Evolutionary conservation across 1,140 invertebrate species (phyloP).

Genomic region (Oncopodura yosiiana): DNA sequence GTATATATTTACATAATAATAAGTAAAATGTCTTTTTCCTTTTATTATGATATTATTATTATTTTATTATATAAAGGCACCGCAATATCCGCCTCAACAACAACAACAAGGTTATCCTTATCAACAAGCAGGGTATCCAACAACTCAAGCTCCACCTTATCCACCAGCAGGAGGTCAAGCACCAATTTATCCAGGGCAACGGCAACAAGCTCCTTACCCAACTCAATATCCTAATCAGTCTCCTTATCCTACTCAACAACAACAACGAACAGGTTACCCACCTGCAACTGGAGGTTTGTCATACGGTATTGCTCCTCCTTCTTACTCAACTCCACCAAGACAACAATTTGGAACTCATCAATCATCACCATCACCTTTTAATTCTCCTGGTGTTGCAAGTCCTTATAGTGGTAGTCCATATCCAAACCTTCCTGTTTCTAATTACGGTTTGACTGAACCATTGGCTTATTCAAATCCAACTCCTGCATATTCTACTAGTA

Average conservation of each 20-base stretch:
- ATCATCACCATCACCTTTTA: background rate
- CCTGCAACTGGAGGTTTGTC: background rate
- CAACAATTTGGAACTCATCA: background rate
- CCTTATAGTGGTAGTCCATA: background rate
- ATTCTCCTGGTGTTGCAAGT: background rate
- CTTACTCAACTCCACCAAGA: slow-evolving; percentile 24
- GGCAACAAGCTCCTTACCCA: slow-evolving; percentile 16
- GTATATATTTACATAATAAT: too few relatives aligned
- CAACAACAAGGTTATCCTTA: too few relatives aligned
- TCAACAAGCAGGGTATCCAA: too few relatives aligned
- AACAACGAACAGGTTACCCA: background rate
- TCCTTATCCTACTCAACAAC: slow-evolving; percentile 12
- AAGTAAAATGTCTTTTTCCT: too few relatives aligned
- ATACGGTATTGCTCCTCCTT: background rate
- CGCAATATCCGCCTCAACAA: too few relatives aligned
- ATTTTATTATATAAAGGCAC: too few relatives aligned
- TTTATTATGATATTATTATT: too few relatives aligned
- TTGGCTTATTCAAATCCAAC: background rate
- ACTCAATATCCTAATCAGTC: slow-evolving; percentile 17
- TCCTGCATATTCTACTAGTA: slow-evolving; percentile 25
- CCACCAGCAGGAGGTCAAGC: slow-evolving; percentile 1
- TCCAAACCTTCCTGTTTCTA: too few relatives aligned
- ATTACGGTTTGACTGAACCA: too few relatives aligned
- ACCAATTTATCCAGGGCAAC: background rate
- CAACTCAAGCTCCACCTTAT: slow-evolving; percentile 13